Evolutionary conservation across 2,888 invertebrate species (phyloP).

Genomic region (Hyles lineata): DNA sequence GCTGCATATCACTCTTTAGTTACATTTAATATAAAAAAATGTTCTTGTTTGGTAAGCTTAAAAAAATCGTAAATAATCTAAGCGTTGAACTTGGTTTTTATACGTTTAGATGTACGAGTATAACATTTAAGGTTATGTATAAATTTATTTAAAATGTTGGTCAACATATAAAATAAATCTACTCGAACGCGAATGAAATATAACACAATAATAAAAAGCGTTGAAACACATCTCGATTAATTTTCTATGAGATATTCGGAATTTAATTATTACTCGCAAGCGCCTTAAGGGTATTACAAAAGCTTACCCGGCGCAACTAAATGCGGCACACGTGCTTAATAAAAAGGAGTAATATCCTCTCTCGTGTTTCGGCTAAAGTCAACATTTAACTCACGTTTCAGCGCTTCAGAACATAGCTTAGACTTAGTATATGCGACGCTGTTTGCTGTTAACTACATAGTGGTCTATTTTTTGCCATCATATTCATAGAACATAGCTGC

Average conservation of each 20-base stretch:
- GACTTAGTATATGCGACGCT: background rate
- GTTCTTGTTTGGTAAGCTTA: no score
- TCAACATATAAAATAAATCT: no score
- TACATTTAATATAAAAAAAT: no score
- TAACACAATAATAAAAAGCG: no score
- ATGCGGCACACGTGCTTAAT: constrained; percentile 6
- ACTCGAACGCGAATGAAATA: no score
- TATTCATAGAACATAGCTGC: no score
- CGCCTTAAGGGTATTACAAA: constrained; percentile 8
- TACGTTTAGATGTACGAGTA: no score
- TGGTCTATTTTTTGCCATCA: background rate
- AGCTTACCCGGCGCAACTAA: background rate
- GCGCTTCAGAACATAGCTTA: constrained; percentile 1
- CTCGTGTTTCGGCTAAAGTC: background rate
- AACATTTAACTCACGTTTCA: constrained; percentile 9
- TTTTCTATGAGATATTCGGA: background rate
- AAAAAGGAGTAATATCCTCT: background rate
- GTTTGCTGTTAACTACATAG: background rate
- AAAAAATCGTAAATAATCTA: no score
- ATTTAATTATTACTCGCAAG: background rate
- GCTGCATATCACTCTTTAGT: no score
- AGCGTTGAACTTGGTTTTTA: no score
- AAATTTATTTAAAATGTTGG: no score
- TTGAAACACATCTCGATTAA: background rate
- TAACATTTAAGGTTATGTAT: no score